Percentiles rank a stretch among this genome's conserved stretches.
These are phyloP conservation scores for Melanostoma mellinum DNA, from an alignment of 2,888 invertebrate species.

Conservation along the genomic window DNA sequence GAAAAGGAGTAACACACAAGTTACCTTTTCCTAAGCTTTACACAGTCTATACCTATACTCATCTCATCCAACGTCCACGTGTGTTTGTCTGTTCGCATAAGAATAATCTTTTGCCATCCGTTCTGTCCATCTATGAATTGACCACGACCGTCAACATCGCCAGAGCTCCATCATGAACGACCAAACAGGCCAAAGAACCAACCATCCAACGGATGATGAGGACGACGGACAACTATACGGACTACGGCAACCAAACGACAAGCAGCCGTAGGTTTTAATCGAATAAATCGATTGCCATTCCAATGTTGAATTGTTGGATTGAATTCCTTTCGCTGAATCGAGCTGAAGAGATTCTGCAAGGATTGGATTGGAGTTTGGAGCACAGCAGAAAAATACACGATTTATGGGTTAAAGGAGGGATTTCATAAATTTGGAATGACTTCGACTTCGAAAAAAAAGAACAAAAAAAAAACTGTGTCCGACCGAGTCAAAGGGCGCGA, in stretches of 20 bases:
- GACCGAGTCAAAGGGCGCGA: conserved; percentile 50
- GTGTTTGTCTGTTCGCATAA: conserved; percentile 48
- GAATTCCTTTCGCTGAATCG: conserved; percentile 59
- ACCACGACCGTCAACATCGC: conserved; percentile 66
- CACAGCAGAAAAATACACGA: conserved; percentile 39
- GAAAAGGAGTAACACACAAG: conserved; percentile 68
- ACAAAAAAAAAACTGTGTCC: conserved; percentile 23
- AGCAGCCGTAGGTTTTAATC: conserved; percentile 62
- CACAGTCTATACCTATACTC: not conserved
- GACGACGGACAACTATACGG: conserved; percentile 19
- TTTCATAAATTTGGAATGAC: conserved; percentile 71
- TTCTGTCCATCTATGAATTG: conserved; percentile 60
- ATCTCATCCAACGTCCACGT: conserved; percentile 16
- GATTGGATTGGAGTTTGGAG: conserved; percentile 15
- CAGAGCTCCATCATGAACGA: conserved; percentile 54
- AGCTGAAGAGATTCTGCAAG: conserved; percentile 52
- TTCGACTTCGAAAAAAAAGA: conserved; percentile 23
- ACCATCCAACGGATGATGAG: conserved; percentile 18
- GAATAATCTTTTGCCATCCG: conserved; percentile 59
- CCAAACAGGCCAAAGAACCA: conserved; percentile 20
- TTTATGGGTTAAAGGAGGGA: conserved; percentile 65
- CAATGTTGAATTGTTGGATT: conserved; percentile 70
- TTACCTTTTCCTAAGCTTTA: conserved; percentile 39
- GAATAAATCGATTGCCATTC: conserved; percentile 72
- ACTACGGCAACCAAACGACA: too few species aligned